Evolutionary conservation across 2,888 invertebrate species (phyloP), one percentile per base, ranked within the genome.

Genomic region (Elmis aenea): DNA sequence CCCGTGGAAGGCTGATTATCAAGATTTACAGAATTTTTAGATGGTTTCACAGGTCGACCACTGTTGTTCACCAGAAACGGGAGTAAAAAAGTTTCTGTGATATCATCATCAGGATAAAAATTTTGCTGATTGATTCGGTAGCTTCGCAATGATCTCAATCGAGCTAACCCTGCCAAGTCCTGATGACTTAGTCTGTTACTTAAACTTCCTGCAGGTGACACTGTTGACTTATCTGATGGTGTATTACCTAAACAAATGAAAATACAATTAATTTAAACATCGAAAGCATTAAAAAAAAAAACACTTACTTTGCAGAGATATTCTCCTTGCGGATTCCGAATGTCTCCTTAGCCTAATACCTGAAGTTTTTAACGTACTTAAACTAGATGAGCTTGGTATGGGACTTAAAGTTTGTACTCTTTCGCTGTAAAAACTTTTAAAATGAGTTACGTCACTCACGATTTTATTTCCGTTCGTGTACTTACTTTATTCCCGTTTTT

Each of bases 381-480:
- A 62, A 69, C 85, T 83, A 38, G 84, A 84, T 46, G 87, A 83
- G 65, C 90, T 91, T 11, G 90, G 87, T 59, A 92, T 89, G 1
- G 92, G 91, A 67, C 90, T 92, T 13, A 93, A 73, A 27, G 85
- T 85, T 56, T 83, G 78, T 48, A 83, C 77, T 62, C 83, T 75
- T 49, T 86, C 85, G 47, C 84, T 83, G 59, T 25, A 67, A 68
- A 44, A 36, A 41, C 42, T 32, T 28, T 9, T 9, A 26, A 33
- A 21, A 25, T 26, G 11, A 26, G 15, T n/a, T 10, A 16, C n/a
- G n/a, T n/a, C n/a, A 27, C 22, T 20, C 5, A 20, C 21, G 27
- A 15, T 6, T 28, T 23, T 5, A 27, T 27, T 16, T 8, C n/a
- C 13, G n/a, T n/a, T n/a, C n/a, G n/a, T n/a, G n/a, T n/a, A 52